Evolutionary conservation across 1,140 invertebrate genomes (phyloP), one percentile per base, ranked within the genome.

Genomic region (Penaeus vannamei): DNA sequence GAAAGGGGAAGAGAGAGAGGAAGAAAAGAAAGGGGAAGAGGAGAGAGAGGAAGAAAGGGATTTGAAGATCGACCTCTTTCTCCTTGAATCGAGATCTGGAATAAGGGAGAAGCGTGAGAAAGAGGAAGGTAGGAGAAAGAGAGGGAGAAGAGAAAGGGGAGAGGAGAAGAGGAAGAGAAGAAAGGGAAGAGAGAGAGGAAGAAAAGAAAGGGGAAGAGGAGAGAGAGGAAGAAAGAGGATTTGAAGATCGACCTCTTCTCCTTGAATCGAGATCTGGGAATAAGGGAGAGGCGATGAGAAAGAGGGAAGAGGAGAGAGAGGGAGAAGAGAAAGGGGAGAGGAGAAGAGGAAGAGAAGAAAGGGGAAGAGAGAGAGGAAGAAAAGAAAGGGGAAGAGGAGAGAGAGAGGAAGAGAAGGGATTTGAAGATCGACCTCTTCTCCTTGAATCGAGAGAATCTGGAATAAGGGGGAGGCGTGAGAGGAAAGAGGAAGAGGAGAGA

Each of bases 11-110:
- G 82, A 84, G 1, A 42, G n/a, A 36, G 59, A 42, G 29, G 17
- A 62, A 32, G 5, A 36, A 36, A 36, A 5, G 5, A 5, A 5
- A 26, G 17, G 7, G 7, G 64, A 19, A 26, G 64, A 66, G 64
- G 17, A 19, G 17, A 17, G 26, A 26, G 64, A 66, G 17, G 64
- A 66, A 19, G 64, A 19, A 22, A 12, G 23, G n/a, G 66, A 69
- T 69, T 69, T 69, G 10, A 69, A 23, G 14, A 23, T 2, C 1
- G 17, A 14, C 23, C 66, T 72, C 32, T 5, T 23, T 72, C 66
- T 72, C 32, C 66, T 72, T 72, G 66, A 72, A 72, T 20, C 22
- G 66, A 29, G 66, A 72, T 72, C 66, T 72, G 66, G 36, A 36
- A 36, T 72, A 72, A 72, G 62, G 32, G 46, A 22, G 12, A 87